A percentile compares a stretch with the other conserved stretches of the same genome.
These are phyloP conservation scores for Altica lythri DNA, from an alignment of 2,888 invertebrate genomes.

Conservation along the genomic window DNA sequence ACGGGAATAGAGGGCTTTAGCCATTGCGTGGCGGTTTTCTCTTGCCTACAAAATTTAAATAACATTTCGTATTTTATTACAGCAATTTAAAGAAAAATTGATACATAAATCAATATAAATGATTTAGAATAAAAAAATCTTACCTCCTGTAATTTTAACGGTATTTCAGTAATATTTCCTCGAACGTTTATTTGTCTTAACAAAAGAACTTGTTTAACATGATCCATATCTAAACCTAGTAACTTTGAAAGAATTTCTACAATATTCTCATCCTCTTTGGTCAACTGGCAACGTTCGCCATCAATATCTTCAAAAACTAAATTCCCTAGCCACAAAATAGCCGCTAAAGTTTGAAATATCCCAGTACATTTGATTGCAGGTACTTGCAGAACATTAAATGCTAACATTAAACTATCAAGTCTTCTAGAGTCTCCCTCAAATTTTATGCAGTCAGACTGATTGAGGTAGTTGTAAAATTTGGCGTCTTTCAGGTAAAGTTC, in stretches of 20 bases:
- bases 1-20: slow-evolving; percentile 86
- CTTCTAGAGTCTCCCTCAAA: slow-evolving; percentile 73
- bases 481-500: slow-evolving; percentile 76
- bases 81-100: no score
- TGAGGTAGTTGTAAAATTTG: slow-evolving; percentile 80
- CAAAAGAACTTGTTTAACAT: slow-evolving; percentile 76
- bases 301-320: slow-evolving; percentile 85
- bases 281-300: slow-evolving; percentile 81
- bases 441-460: slow-evolving; percentile 75
- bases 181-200: slow-evolving; percentile 79
- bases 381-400: slow-evolving; percentile 87
- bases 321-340: slow-evolving; percentile 91
- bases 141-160: slow-evolving; percentile 83
- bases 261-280: slow-evolving; percentile 72
- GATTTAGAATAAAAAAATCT: slow-evolving; percentile 23
- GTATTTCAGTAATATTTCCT: slow-evolving; percentile 92
- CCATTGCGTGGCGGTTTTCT: slow-evolving; percentile 92
- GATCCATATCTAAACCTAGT: slow-evolving; percentile 75
- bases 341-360: slow-evolving; percentile 84
- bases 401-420: slow-evolving; percentile 83
- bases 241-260: slow-evolving; percentile 74
- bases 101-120: neutral
- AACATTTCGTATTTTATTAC: no score
- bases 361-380: slow-evolving; percentile 86
- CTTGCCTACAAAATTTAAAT: slow-evolving; percentile 73